Conservation (phyloP, 2,888 invertebrate species). For the Alloscopus bannaensis region DNA sequence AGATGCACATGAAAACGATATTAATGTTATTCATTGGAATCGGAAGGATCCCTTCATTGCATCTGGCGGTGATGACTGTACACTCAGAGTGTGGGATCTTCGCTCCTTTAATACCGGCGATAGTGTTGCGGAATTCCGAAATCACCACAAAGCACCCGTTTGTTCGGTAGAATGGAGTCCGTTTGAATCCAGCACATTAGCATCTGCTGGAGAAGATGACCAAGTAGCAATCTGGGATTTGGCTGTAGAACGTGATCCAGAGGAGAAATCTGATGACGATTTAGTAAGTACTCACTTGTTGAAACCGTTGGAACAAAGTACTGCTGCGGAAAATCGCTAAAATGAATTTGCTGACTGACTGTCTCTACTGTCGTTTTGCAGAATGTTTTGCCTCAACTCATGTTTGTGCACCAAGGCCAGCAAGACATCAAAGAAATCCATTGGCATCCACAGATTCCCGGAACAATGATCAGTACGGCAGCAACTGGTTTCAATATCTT, state of each 20-base stretch:
- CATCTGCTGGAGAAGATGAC: slow-evolving; percentile 94
- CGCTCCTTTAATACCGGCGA: slow-evolving; percentile 81
- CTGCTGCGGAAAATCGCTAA: neutral
- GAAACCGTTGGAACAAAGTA: too few species aligned
- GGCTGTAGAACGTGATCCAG: slow-evolving; percentile 76
- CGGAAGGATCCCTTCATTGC: slow-evolving; percentile 91
- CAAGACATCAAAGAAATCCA: slow-evolving; percentile 98
- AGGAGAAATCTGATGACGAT: slow-evolving; percentile 77
- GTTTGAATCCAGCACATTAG: slow-evolving; percentile 93
- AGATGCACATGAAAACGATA: slow-evolving; percentile 92
- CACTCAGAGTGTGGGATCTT: slow-evolving; percentile 96
- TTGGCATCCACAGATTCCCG: slow-evolving; percentile 98
- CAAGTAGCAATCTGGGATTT: slow-evolving; percentile 98
- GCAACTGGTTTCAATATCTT: slow-evolving; percentile 97
- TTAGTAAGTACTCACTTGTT: slow-evolving; percentile 74
- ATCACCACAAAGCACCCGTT: slow-evolving; percentile 92
- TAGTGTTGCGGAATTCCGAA: slow-evolving; percentile 95
- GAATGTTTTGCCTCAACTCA: slow-evolving; percentile 93
- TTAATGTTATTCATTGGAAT: slow-evolving; percentile 99
- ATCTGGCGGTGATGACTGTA: slow-evolving; percentile 97
- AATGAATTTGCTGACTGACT: too few species aligned
- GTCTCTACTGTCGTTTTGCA: slow-evolving; percentile 74
- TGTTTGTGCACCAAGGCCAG: slow-evolving; percentile 99
- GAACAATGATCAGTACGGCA: slow-evolving; percentile 94
- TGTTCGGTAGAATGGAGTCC: slow-evolving; percentile 99